phyloP scores from a whole-genome alignment of 2,888 invertebrate genomes.

The Aphelenchoides bicaudatus region DNA sequence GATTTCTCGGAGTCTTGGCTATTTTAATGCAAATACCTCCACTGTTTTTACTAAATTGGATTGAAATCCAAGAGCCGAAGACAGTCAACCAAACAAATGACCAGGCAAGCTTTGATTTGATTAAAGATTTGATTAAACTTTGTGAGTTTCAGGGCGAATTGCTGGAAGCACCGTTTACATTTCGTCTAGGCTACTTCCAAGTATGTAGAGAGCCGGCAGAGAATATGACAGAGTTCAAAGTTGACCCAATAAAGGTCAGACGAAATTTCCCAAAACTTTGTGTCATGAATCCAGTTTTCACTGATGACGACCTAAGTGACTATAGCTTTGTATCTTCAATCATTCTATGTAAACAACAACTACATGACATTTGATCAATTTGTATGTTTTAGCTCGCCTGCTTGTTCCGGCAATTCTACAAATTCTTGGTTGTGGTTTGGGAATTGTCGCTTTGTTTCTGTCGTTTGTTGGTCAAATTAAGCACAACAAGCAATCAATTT shows the following conservation, averaged over 20 bases:
- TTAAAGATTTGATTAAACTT: no score
- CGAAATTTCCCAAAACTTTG: slow-evolving; percentile 33
- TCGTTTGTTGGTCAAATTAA: slow-evolving; percentile 47
- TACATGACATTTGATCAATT: background rate
- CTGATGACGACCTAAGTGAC: slow-evolving; percentile 50
- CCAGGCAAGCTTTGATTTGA: no score
- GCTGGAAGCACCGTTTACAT: slow-evolving; percentile 48
- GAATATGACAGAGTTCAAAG: background rate
- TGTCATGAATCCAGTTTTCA: slow-evolving; percentile 49
- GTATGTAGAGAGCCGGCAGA: slow-evolving; percentile 39
- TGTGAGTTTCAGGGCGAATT: no score
- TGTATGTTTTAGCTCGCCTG: slow-evolving; percentile 44
- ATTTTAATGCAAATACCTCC: background rate
- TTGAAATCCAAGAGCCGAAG: slow-evolving; percentile 53
- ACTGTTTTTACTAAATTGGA: slow-evolving; percentile 38
- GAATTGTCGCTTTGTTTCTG: slow-evolving; percentile 46
- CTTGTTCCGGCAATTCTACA: slow-evolving; percentile 53
- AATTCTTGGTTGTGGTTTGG: slow-evolving; percentile 46
- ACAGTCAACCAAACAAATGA: slow-evolving; percentile 54
- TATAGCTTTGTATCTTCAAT: slow-evolving; percentile 52
- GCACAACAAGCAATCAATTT: slow-evolving; percentile 45
- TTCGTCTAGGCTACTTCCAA: slow-evolving; percentile 56
- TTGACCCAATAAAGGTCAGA: slow-evolving; percentile 29
- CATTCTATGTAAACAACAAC: slow-evolving; percentile 40
- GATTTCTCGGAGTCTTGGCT: slow-evolving; percentile 16